Percentiles rank a stretch among this genome's conserved stretches.
Evolutionary conservation across 2,888 invertebrate genomes (phyloP).

Genomic region (Hetaerina titia): DNA sequence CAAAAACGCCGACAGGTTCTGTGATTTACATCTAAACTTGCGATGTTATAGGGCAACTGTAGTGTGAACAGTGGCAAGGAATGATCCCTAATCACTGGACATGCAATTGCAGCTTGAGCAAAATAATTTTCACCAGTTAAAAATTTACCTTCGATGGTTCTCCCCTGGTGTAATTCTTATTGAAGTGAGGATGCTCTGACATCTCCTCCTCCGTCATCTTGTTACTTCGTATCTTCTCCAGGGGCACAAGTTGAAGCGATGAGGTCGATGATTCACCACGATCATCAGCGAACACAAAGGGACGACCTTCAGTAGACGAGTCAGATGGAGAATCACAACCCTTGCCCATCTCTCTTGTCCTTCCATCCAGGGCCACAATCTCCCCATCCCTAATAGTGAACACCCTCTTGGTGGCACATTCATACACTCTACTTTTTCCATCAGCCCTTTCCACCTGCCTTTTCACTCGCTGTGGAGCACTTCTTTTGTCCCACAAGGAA

Average conservation of each 20-base stretch:
- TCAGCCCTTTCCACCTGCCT: background rate
- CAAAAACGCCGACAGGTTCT: too few species aligned
- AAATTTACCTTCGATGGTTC: constrained; percentile 73
- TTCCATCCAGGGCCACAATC: background rate
- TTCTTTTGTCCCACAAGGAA: constrained; percentile 42
- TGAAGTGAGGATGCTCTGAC: constrained; percentile 79
- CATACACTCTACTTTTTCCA: background rate
- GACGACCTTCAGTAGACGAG: background rate
- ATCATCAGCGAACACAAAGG: background rate
- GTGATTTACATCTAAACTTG: too few species aligned
- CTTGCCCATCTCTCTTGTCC: background rate
- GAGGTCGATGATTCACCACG: background rate
- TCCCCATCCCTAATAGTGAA: background rate
- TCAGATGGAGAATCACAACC: background rate
- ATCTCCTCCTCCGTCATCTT: constrained; percentile 76
- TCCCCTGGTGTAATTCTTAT: constrained; percentile 79
- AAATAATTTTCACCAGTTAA: background rate
- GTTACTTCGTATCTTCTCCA: constrained; percentile 70
- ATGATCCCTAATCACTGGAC: too few species aligned
- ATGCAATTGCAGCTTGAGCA: too few species aligned
- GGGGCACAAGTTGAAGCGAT: background rate
- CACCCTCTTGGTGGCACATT: background rate
- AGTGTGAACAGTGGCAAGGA: too few species aligned
- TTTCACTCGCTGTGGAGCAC: background rate
- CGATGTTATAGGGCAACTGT: too few species aligned